A percentile compares a stretch with the other conserved stretches of the same genome.
Conservation (phyloP, 2,113 vertebrate genomes). For the Perca schrenkii region DNA sequence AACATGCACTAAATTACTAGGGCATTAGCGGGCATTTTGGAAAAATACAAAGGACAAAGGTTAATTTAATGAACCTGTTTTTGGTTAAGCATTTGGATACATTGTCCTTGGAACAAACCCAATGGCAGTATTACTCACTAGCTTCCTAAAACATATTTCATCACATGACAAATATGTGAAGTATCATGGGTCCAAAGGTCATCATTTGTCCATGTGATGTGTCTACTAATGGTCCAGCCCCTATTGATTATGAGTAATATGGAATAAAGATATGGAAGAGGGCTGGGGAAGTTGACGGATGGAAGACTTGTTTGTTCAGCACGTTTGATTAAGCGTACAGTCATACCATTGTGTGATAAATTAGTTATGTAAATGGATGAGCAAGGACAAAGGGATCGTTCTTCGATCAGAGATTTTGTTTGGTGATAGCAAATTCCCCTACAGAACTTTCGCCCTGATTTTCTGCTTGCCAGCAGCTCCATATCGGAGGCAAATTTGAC, state of each 20-base stretch:
- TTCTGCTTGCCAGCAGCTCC: too few species aligned
- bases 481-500: too few species aligned
- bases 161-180: slow-evolving; percentile 4
- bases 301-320: slow-evolving; percentile 3
- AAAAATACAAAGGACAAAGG: neutral
- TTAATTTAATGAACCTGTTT: neutral
- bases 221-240: neutral
- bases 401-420: too few species aligned
- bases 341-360: slow-evolving; percentile 1
- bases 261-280: neutral
- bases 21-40: neutral
- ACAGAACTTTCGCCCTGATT: too few species aligned
- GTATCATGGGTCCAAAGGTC: neutral
- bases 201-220: slow-evolving; percentile 27
- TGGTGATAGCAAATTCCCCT: too few species aligned
- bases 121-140: neutral
- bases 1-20: neutral
- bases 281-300: neutral
- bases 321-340: slow-evolving; percentile 27
- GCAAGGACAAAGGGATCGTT: neutral
- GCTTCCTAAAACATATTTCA: neutral
- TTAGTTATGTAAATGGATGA: slow-evolving; percentile 6
- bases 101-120: neutral
- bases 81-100: neutral
- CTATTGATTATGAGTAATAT: slow-evolving; percentile 23